A percentile compares a stretch with the other conserved stretches of the same genome.
phyloP scores from a whole-genome alignment of 2,888 invertebrate species.

The Coenonympha arcania region DNA sequence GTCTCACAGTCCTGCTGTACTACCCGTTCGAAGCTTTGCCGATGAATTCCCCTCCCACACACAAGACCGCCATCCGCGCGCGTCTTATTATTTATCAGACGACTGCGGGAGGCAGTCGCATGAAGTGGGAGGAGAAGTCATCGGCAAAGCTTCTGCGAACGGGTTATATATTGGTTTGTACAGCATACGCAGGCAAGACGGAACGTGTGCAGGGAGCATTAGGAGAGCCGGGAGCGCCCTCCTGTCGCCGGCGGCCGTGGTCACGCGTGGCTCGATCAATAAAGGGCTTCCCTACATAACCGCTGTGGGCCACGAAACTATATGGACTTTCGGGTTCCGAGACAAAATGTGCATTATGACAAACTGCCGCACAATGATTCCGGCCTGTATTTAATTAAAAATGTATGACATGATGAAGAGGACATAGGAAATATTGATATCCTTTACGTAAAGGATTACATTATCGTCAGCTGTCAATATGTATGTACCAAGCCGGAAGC shows the following conservation, averaged over 20 bases:
- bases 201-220: constrained; percentile 48
- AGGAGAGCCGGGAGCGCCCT: constrained; percentile 59
- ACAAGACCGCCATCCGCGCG: too few relatives aligned
- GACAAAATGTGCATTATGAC: neutral
- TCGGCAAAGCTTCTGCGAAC: too few relatives aligned
- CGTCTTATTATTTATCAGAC: too few relatives aligned
- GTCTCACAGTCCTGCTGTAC: too few relatives aligned
- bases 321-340: neutral
- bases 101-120: too few relatives aligned
- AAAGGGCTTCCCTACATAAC: constrained; percentile 67
- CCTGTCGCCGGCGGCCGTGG: constrained; percentile 68
- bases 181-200: constrained; percentile 26
- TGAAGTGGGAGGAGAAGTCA: too few relatives aligned
- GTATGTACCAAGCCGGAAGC: neutral
- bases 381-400: too few relatives aligned
- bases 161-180: constrained; percentile 10
- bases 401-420: too few relatives aligned
- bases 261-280: constrained; percentile 66
- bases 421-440: too few relatives aligned
- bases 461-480: neutral
- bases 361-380: too few relatives aligned
- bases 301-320: constrained; percentile 35
- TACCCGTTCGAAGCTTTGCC: too few relatives aligned
- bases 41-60: too few relatives aligned
- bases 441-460: neutral